These are phyloP conservation scores for Nylanderia fulva DNA, from an alignment of 1,140 invertebrate genomes.

Conservation along the genomic window DNA sequence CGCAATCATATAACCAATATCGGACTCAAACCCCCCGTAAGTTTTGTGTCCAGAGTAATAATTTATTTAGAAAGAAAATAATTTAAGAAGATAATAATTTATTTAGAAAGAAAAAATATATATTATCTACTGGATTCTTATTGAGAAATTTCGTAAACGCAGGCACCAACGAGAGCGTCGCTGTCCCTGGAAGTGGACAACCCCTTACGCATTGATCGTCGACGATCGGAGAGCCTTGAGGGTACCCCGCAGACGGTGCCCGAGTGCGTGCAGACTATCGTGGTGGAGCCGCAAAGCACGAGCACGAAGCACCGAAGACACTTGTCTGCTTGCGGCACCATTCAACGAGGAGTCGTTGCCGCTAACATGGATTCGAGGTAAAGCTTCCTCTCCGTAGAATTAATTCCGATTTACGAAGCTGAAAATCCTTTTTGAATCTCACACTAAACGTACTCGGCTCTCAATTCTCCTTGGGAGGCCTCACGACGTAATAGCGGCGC, in stretches of 20 bases:
- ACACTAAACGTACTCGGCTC: conserved; percentile 28
- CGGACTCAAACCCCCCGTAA: conserved; percentile 82
- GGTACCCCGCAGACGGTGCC: conserved; percentile 84
- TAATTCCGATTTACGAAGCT: not conserved
- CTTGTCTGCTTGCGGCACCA: conserved; percentile 83
- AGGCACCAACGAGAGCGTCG: conserved; percentile 86
- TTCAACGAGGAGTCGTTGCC: conserved; percentile 78
- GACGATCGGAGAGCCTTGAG: conserved; percentile 88
- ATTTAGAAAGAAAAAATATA: not conserved
- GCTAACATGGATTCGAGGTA: conserved; percentile 85
- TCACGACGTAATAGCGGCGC: conserved; percentile 83
- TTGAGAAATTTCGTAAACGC: not conserved
- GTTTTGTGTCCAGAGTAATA: conserved; percentile 33
- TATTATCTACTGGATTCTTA: not conserved
- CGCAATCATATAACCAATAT: conserved; percentile 92
- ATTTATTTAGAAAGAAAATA: not conserved
- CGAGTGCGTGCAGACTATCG: conserved; percentile 73
- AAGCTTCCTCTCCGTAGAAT: not conserved
- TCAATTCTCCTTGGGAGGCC: conserved; percentile 83
- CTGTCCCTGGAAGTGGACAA: conserved; percentile 88
- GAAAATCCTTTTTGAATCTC: not conserved
- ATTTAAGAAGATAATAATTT: no score
- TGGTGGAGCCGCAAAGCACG: conserved; percentile 77
- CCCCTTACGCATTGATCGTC: conserved; percentile 75
- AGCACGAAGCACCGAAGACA: conserved; percentile 82